Evolutionary conservation across 2,797 vertebrate species (phyloP).

Genomic region (Bucorvus abyssinicus): DNA sequence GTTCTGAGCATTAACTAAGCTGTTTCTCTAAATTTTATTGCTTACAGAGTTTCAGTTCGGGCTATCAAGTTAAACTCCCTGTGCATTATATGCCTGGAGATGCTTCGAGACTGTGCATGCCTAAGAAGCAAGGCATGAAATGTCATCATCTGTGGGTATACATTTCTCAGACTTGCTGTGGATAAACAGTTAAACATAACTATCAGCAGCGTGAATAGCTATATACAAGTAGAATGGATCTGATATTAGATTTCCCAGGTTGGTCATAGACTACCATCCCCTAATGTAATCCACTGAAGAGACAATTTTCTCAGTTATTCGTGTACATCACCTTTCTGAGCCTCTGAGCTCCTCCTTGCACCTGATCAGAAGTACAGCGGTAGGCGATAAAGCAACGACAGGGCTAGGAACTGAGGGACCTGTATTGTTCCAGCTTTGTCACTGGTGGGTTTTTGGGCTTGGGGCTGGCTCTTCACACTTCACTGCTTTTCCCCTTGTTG

Average conservation of each 20-base stretch:
- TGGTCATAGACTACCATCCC: background rate
- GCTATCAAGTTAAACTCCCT: background rate
- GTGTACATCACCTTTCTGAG: background rate
- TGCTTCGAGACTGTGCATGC: background rate
- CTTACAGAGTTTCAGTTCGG: constrained; percentile 19
- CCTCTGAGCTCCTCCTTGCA: background rate
- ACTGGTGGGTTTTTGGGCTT: background rate
- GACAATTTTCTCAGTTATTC: background rate
- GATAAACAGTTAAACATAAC: background rate
- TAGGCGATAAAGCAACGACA: background rate
- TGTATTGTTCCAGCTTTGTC: background rate
- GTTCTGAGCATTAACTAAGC: constrained; percentile 42
- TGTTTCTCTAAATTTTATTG: constrained; percentile 34
- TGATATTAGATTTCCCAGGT: background rate
- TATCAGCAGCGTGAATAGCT: background rate
- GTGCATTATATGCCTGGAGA: background rate
- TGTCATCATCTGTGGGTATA: background rate
- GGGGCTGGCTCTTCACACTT: background rate
- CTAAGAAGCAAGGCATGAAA: background rate
- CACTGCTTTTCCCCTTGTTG: background rate
- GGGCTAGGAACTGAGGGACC: background rate
- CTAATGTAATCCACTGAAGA: background rate
- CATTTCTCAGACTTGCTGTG: background rate
- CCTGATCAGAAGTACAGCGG: background rate
- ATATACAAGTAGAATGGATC: background rate